phyloP scores from a whole-genome alignment of 2,888 invertebrate genomes.

The Epistrophe eligans region DNA sequence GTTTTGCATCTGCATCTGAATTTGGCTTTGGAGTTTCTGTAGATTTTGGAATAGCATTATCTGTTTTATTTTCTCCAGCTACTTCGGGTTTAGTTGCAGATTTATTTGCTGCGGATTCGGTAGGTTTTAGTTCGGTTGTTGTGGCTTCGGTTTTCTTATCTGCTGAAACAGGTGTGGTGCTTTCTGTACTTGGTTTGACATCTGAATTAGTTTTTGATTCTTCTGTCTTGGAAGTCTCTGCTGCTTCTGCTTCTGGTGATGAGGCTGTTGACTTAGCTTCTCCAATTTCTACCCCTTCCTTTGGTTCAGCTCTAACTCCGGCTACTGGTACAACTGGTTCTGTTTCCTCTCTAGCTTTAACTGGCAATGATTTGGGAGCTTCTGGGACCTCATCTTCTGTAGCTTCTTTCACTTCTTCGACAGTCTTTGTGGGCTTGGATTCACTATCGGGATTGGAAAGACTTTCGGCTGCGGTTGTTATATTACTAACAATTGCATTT shows the following conservation, averaged over 20 bases:
- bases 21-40: conserved; percentile 77
- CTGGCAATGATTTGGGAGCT: conserved; percentile 77
- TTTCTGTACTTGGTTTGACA: conserved; percentile 53
- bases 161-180: conserved; percentile 47
- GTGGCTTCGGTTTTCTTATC: conserved; percentile 76
- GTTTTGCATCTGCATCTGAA: conserved; percentile 78
- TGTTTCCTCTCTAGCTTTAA: conserved; percentile 78
- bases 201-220: conserved; percentile 38
- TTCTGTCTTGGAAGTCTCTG: conserved; percentile 40
- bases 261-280: conserved; percentile 58
- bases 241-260: conserved; percentile 48
- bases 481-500: conserved; percentile 28
- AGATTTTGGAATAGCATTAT: conserved; percentile 72
- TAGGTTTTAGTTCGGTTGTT: conserved; percentile 77
- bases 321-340: conserved; percentile 61
- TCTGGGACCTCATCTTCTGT: conserved; percentile 67
- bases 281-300: conserved; percentile 56
- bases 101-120: conserved; percentile 54
- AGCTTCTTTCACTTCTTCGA: conserved; percentile 70
- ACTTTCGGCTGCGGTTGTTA: conserved; percentile 19
- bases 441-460: conserved; percentile 64
- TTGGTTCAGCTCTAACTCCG: conserved; percentile 69
- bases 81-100: conserved; percentile 79
- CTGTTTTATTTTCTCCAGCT: conserved; percentile 79
- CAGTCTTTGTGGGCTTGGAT: conserved; percentile 76